Conservation (phyloP, 2,888 invertebrate species). For the Epsilonema sp. region DNA sequence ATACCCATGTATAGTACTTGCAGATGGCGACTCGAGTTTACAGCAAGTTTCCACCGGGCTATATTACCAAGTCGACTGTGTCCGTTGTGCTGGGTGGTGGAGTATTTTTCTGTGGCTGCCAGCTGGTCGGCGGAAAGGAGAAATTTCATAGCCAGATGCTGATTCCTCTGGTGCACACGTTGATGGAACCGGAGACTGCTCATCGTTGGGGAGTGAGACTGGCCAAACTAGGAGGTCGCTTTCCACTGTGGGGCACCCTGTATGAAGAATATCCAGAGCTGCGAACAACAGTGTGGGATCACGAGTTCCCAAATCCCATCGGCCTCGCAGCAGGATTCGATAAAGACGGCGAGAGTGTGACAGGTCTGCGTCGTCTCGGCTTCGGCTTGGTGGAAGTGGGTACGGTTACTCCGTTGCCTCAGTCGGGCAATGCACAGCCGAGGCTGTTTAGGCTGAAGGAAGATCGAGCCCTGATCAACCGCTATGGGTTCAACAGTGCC, state of each 20-base stretch:
- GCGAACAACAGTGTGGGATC: background rate
- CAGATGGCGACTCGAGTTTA: too few species aligned
- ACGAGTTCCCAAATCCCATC: slow-evolving; percentile 57
- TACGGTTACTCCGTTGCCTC: slow-evolving; percentile 73
- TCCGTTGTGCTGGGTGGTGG: background rate
- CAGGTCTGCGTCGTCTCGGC: slow-evolving; percentile 62
- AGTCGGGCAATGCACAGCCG: slow-evolving; percentile 71
- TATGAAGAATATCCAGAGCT: background rate
- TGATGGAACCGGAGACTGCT: slow-evolving; percentile 29
- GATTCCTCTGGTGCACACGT: slow-evolving; percentile 25
- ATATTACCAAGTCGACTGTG: background rate
- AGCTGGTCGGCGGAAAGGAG: slow-evolving; percentile 22
- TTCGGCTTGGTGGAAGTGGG: slow-evolving; percentile 60
- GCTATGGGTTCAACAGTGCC: slow-evolving; percentile 80
- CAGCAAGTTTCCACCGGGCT: background rate
- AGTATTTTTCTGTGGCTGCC: too few species aligned
- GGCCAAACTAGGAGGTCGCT: slow-evolving; percentile 27
- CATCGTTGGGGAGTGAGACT: slow-evolving; percentile 26
- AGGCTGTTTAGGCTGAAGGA: slow-evolving; percentile 63
- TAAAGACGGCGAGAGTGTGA: slow-evolving; percentile 73
- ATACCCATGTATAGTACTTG: too few species aligned
- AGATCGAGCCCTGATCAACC: slow-evolving; percentile 73
- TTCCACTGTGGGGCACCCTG: slow-evolving; percentile 12
- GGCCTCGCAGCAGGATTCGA: slow-evolving; percentile 94
- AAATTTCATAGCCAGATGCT: slow-evolving; percentile 28